These are phyloP conservation scores for Drosophila eugracilis DNA, from an alignment of 1,140 invertebrate genomes.

Conservation along the genomic window DNA sequence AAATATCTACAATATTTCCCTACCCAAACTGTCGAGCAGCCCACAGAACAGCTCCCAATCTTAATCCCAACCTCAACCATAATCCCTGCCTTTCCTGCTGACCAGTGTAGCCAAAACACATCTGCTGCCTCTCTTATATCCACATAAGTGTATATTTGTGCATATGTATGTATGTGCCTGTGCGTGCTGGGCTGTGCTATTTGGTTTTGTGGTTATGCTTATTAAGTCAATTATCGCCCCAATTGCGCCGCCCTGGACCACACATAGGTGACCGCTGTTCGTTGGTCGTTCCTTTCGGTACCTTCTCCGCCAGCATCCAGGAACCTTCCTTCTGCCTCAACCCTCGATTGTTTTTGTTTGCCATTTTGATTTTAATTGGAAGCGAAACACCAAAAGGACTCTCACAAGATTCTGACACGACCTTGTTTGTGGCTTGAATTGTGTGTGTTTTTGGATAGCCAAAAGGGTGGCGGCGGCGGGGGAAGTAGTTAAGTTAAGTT, in stretches of 20 bases:
- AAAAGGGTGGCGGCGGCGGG: no score
- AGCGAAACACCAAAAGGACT: constrained; percentile 43
- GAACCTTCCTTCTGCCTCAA: not conserved
- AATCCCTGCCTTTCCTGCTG: constrained; percentile 17
- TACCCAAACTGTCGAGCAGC: no score
- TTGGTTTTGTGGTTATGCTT: constrained; percentile 78
- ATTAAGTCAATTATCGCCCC: constrained; percentile 81
- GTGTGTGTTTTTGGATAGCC: no score
- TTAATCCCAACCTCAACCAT: no score
- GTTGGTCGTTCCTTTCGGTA: no score
- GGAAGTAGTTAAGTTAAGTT: no score
- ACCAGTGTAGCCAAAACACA: constrained; percentile 21
- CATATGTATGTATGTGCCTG: no score
- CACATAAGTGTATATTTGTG: constrained; percentile 35
- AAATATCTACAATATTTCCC: no score
- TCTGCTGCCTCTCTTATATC: constrained; percentile 18
- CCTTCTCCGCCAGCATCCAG: not conserved
- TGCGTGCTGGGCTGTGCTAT: constrained; percentile 49
- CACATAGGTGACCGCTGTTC: constrained; percentile 40
- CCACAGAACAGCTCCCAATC: no score
- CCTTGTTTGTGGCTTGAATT: constrained; percentile 6
- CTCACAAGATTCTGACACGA: constrained; percentile 5
- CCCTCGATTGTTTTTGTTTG: constrained; percentile 60
- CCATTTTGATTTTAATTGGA: constrained; percentile 76
- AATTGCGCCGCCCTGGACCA: constrained; percentile 54